Evolutionary conservation across 2,797 vertebrate genomes (phyloP).

Genomic region (Cossypha dichroa): DNA sequence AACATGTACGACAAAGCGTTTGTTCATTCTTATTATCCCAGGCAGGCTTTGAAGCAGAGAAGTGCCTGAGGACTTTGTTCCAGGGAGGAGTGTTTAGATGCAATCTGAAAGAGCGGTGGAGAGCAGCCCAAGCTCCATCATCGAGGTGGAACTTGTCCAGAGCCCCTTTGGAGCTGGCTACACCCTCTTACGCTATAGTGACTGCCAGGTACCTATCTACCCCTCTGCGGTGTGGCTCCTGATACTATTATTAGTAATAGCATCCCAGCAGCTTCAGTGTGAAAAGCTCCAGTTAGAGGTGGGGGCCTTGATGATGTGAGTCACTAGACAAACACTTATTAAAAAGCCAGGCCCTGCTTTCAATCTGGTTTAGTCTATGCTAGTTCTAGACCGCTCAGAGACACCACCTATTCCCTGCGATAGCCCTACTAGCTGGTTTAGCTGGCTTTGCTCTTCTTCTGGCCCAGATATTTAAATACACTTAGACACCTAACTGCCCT

Average conservation of each 20-base stretch:
- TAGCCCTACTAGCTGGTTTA: conserved; percentile 42
- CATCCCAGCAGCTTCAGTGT: conserved; percentile 13
- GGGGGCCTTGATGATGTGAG: conserved; percentile 22
- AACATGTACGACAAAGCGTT: not conserved
- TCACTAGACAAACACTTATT: conserved; percentile 55
- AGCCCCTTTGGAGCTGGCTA: conserved; percentile 53
- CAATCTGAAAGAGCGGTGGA: conserved; percentile 45
- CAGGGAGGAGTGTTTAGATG: conserved; percentile 64
- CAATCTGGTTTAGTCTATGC: conserved; percentile 20
- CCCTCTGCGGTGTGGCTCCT: not conserved
- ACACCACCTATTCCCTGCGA: conserved; percentile 38
- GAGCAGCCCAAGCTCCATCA: conserved; percentile 54
- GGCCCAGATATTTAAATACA: not conserved
- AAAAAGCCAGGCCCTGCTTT: conserved; percentile 43
- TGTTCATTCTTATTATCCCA: conserved; percentile 48
- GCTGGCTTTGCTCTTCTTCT: conserved; percentile 49
- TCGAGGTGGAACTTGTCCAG: conserved; percentile 52
- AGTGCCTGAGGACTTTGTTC: conserved; percentile 67
- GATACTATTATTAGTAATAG: conserved; percentile 61
- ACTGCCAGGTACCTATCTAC: not conserved
- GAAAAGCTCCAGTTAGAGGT: conserved; percentile 45
- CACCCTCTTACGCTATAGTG: not conserved
- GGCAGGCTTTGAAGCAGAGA: conserved; percentile 47
- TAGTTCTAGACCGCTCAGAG: conserved; percentile 30
- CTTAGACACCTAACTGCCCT: not conserved